These are phyloP conservation scores for Magallana gigas DNA, from an alignment of 1,140 invertebrate genomes.

Conservation along the genomic window DNA sequence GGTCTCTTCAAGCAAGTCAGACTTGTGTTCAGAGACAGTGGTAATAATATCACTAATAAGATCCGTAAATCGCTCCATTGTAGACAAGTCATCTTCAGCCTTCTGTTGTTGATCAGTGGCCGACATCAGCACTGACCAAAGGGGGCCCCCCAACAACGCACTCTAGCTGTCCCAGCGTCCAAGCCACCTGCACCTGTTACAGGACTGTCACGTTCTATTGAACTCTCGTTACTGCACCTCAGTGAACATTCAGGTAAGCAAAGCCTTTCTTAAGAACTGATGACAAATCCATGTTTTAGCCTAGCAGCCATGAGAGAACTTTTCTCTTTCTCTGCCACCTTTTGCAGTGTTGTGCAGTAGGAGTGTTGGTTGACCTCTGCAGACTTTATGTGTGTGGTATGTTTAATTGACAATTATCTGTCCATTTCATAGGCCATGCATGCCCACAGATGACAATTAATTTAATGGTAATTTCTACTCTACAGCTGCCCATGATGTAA, in stretches of 20 bases:
- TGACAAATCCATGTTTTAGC: too few relatives aligned
- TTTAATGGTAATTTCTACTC: background rate
- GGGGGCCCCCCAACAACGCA: background rate
- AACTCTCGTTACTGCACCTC: background rate
- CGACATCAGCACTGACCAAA: background rate
- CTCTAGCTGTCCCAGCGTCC: background rate
- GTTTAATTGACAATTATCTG: background rate
- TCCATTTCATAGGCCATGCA: background rate
- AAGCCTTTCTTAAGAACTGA: background rate
- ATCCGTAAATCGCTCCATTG: background rate
- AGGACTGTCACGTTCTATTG: background rate
- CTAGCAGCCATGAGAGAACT: too few relatives aligned
- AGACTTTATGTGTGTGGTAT: background rate
- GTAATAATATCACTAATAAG: constrained; percentile 8
- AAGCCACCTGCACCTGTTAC: background rate
- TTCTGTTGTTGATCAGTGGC: background rate
- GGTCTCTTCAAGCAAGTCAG: background rate
- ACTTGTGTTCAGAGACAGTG: constrained; percentile 9
- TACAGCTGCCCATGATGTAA: background rate
- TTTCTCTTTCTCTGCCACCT: too few relatives aligned
- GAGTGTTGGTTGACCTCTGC: background rate
- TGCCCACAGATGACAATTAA: background rate
- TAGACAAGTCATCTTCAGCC: background rate
- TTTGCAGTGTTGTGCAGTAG: too few relatives aligned
- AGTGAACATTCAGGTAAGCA: background rate